Conservation (phyloP, 2,797 vertebrate genomes). For the Catamblyrhynchus diadema region DNA sequence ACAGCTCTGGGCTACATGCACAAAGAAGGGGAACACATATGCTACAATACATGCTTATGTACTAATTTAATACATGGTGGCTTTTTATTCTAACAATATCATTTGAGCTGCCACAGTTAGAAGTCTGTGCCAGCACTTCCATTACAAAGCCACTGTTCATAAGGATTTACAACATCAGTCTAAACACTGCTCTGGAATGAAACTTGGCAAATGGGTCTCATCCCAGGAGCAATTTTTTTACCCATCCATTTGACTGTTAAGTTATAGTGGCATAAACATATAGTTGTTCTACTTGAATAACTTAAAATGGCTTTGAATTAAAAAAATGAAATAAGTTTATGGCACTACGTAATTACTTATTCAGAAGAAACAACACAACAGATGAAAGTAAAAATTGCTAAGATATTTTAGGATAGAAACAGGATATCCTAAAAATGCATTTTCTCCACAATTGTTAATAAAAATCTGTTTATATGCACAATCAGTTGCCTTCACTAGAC, state of each 20-base stretch:
- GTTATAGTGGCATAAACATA: constrained; percentile 36
- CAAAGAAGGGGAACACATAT: not conserved
- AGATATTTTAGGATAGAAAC: not conserved
- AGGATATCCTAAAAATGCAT: not conserved
- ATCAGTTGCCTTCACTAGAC: not conserved
- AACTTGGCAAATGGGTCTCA: constrained; percentile 42
- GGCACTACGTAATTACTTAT: not conserved
- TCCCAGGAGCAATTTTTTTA: constrained; percentile 19
- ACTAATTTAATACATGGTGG: not conserved
- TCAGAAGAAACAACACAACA: not conserved
- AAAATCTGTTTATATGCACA: not conserved
- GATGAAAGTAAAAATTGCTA: not conserved
- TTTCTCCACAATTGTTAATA: not conserved
- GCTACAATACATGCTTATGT: not conserved
- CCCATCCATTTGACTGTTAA: constrained; percentile 30
- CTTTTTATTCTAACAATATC: constrained; percentile 20
- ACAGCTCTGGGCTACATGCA: not conserved
- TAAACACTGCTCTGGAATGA: constrained; percentile 27
- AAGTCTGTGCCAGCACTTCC: constrained; percentile 26
- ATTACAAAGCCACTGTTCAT: constrained; percentile 29
- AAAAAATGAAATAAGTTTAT: constrained; percentile 39
- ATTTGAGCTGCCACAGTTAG: constrained; percentile 1
- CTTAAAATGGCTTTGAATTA: constrained; percentile 6
- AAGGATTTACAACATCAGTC: constrained; percentile 34
- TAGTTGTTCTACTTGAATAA: not conserved